Evolutionary conservation across 2,797 vertebrate genomes (phyloP).

Genomic region (Epinephelus awoara): DNA sequence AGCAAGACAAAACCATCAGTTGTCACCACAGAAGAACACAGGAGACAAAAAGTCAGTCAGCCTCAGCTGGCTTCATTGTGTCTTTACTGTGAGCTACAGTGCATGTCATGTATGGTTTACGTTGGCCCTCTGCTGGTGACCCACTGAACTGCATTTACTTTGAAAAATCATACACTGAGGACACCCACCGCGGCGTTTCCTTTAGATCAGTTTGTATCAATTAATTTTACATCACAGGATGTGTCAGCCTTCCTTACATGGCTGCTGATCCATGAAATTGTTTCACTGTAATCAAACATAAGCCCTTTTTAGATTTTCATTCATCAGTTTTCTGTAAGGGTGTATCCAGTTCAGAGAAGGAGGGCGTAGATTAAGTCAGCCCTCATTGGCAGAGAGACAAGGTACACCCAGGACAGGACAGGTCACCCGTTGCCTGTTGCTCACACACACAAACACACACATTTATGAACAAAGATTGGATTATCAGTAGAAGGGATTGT

Average conservation of each 20-base stretch:
- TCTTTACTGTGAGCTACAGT: not conserved
- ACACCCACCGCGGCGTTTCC: not conserved
- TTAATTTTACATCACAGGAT: slow-evolving; percentile 9
- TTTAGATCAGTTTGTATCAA: not conserved
- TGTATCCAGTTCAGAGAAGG: not conserved
- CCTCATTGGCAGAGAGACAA: not conserved
- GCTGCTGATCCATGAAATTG: not conserved
- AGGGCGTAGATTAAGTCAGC: not conserved
- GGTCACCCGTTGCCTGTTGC: not conserved
- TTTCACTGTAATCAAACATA: not conserved
- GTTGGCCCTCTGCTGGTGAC: slow-evolving; percentile 68
- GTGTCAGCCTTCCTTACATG: not conserved
- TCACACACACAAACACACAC: not conserved
- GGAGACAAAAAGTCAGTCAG: not conserved
- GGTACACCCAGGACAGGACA: not conserved
- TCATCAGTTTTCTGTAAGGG: not conserved
- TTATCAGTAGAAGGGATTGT: not conserved
- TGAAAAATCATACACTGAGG: not conserved
- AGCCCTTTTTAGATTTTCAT: not conserved
- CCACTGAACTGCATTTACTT: slow-evolving; percentile 32
- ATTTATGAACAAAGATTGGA: not conserved
- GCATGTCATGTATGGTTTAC: not conserved
- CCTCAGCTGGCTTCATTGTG: slow-evolving; percentile 2
- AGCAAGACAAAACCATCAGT: slow-evolving; percentile 24
- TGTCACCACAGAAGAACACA: slow-evolving; percentile 4